phyloP scores from a whole-genome alignment of 2,113 vertebrate species.

The Salvelinus alpinus region DNA sequence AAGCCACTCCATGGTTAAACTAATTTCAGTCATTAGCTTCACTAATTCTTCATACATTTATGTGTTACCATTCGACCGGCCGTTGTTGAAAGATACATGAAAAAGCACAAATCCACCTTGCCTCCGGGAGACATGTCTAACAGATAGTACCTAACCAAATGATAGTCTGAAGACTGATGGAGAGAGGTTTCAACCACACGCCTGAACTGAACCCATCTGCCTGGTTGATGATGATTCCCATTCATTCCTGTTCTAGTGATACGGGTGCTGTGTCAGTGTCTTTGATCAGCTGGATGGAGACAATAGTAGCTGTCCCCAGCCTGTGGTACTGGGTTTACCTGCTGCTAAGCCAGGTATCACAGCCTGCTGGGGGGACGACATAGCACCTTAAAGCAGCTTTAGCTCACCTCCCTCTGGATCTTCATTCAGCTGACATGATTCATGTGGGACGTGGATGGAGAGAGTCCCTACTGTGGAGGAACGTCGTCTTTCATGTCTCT shows the following conservation, averaged over 20 bases:
- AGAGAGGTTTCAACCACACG: conserved; percentile 43
- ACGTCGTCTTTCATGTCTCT: conserved; percentile 70
- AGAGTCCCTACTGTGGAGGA: conserved; percentile 58
- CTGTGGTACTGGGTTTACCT: conserved; percentile 64
- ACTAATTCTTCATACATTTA: conserved; percentile 22
- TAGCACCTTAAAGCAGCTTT: no score
- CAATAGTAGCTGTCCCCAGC: conserved; percentile 56
- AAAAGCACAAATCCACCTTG: conserved; percentile 57
- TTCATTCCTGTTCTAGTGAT: conserved; percentile 54
- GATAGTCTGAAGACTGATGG: conserved; percentile 58
- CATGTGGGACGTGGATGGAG: conserved; percentile 62
- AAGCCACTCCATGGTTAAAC: conserved; percentile 11
- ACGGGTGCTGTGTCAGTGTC: no score
- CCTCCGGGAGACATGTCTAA: conserved; percentile 8
- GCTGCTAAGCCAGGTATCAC: conserved; percentile 74
- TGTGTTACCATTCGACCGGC: conserved; percentile 43
- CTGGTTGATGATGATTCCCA: conserved; percentile 17
- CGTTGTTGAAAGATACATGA: conserved; percentile 39
- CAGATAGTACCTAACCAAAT: conserved; percentile 55
- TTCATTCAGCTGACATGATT: conserved; percentile 70
- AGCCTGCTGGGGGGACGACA: conserved; percentile 48
- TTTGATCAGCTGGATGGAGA: conserved; percentile 70
- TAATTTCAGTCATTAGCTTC: conserved; percentile 60
- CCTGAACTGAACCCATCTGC: conserved; percentile 33
- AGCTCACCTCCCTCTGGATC: conserved; percentile 53